Base-by-base conservation (phyloP, 2,888 invertebrate genomes). In the Gymnosoma rotundatum region DNA sequence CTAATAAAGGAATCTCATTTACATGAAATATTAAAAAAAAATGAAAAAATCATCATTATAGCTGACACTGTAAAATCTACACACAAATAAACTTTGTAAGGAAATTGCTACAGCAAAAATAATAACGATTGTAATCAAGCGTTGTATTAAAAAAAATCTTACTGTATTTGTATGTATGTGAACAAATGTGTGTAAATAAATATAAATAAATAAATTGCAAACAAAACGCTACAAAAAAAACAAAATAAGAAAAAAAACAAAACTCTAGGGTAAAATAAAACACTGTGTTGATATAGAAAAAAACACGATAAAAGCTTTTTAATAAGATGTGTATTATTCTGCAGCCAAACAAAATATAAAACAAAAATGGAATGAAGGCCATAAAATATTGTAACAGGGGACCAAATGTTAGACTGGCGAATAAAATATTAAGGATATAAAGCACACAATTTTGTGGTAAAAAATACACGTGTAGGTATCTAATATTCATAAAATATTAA, bases 181-280 rank as follows among this genome's bases (percentile, higher is more conserved):
- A 12, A 7, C 12, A 42, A 42, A 10, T 36, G n/a, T 56, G 18
- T 52, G 21, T 64, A 74, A 45, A 74, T 64, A 74, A 32, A 74
- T 32, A 32, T 32, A 21, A 56, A 64, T 5, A 75, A 36, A 75
- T 64, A 75, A 64, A 56, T 32, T 66, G 18, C 74, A 75, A 56
- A 64, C 45, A 63, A 64, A 56, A 56, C 45, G 14, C 8, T 12
- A 20, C 16, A 54, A 18, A 18, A 63, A 42, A 18, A 48, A n/a
- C 0, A n/a, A 0, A 54, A 32, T 36, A 50, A 25, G 25, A 60
- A 32, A 16, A 10, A 32, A 54, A 7, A 74, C 5, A 4, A 64
- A 7, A 74, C 8, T 3, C n/a, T 16, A n/a, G 10, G 25, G 48
- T 9, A 18, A 32, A n/a, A 66, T 18, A 20, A 8, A 36, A 14